Conservation (phyloP, 2,113 vertebrate genomes). For the Proterorhinus semilunaris region DNA sequence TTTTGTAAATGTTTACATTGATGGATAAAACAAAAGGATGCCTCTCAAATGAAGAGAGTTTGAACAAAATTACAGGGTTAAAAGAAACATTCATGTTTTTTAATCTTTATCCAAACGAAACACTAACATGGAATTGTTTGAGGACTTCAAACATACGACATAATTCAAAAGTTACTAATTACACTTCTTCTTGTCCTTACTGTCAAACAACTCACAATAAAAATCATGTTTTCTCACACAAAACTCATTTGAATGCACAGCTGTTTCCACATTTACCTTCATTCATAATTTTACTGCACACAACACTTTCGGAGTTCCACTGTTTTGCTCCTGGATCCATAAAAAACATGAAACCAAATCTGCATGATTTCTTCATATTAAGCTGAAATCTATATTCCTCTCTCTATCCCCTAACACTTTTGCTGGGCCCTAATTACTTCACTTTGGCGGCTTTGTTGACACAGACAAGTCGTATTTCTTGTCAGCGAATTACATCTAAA, state of each 20-base stretch:
- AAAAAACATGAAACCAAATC: neutral
- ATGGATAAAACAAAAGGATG: too few relatives aligned
- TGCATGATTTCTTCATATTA: neutral
- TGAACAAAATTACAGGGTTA: too few relatives aligned
- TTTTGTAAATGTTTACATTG: too few relatives aligned
- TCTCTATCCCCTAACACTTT: neutral
- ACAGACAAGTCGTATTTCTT: constrained; percentile 5
- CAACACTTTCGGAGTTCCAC: neutral
- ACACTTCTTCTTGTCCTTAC: neutral
- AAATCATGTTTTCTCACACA: neutral
- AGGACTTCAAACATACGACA: neutral
- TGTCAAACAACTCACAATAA: neutral
- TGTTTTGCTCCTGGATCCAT: neutral
- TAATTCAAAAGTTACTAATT: constrained; percentile 3
- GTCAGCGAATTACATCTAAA: constrained; percentile 9
- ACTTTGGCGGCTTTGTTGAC: constrained; percentile 6
- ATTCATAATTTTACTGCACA: neutral
- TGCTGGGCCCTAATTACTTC: constrained; percentile 1
- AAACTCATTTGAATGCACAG: constrained; percentile 7
- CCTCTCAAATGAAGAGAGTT: too few relatives aligned
- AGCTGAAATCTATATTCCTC: constrained; percentile 1
- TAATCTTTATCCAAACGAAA: neutral
- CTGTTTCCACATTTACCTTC: neutral
- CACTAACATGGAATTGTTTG: neutral
- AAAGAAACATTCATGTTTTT: too few relatives aligned